A percentile compares a stretch with the other conserved stretches of the same genome.
Conservation (phyloP, 2,888 invertebrate species). For the Loripinus fragilis region DNA sequence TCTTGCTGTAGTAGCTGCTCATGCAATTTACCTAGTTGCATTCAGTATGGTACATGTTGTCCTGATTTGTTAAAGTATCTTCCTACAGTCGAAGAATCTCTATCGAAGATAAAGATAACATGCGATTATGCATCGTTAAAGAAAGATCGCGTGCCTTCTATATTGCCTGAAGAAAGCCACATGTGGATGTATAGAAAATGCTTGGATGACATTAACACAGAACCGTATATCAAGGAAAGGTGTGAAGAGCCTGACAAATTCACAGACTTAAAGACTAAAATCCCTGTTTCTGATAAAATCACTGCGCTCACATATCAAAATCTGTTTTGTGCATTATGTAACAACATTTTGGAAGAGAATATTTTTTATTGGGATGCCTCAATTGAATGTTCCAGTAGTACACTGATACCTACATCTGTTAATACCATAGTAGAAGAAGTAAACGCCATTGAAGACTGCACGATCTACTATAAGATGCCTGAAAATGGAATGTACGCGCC, state of each 20-base stretch:
- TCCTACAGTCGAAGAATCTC: neutral
- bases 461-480: neutral
- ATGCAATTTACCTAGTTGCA: neutral
- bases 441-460: neutral
- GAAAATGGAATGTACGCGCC: neutral
- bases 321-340: neutral
- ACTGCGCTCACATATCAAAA: neutral
- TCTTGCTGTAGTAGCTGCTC: neutral
- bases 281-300: neutral
- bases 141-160: neutral
- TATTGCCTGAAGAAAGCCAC: neutral
- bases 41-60: neutral
- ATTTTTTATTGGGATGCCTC: neutral
- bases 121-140: neutral
- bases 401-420: neutral
- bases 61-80: neutral
- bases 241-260: neutral
- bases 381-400: neutral
- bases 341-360: neutral
- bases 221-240: neutral
- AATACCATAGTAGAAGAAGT: conserved; percentile 1
- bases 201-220: neutral
- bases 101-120: neutral
- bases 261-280: neutral
- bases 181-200: conserved; percentile 1